phyloP scores from a whole-genome alignment of 2,888 invertebrate genomes.

The Pristionchus mayeri region DNA sequence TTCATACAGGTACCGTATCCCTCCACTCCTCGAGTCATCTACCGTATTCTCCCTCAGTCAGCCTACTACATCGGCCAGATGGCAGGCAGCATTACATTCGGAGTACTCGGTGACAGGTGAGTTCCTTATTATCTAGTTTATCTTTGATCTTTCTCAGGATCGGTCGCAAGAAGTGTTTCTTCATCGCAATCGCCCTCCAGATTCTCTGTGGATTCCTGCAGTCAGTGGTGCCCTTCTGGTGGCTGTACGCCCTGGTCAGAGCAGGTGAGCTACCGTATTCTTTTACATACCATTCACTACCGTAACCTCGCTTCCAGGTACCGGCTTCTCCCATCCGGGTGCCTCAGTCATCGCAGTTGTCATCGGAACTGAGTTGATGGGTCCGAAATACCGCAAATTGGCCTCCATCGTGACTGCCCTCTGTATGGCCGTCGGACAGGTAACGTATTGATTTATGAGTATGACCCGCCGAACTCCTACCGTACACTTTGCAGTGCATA shows the following conservation, averaged over 20 bases:
- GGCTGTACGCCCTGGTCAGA: conserved; percentile 82
- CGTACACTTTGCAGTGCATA: conserved; percentile 49
- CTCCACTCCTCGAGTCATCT: not conserved
- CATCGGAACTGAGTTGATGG: conserved; percentile 79
- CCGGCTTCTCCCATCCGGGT: conserved; percentile 86
- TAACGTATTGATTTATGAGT: conserved; percentile 19
- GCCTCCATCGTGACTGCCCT: conserved; percentile 77
- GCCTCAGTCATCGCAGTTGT: conserved; percentile 87
- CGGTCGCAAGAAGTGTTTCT: conserved; percentile 85
- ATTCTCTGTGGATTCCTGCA: conserved; percentile 84
- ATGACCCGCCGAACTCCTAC: not conserved
- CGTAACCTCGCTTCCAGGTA: conserved; percentile 76
- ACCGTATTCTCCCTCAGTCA: conserved; percentile 61
- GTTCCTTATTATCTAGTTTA: not conserved
- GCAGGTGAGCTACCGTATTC: not conserved
- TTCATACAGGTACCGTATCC: conserved; percentile 59
- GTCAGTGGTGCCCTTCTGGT: conserved; percentile 84
- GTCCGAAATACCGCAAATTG: conserved; percentile 76
- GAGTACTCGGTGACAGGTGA: conserved; percentile 74
- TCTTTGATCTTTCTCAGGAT: conserved; percentile 79
- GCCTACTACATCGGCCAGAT: conserved; percentile 75
- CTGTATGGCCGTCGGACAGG: conserved; percentile 77
- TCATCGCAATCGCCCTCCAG: conserved; percentile 85
- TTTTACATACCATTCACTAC: not conserved
- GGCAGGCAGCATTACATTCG: conserved; percentile 74